Evolutionary conservation across 2,113 vertebrate species (phyloP), one percentile per base, ranked within the genome.

Genomic region (Greenwoodochromis staneri): DNA sequence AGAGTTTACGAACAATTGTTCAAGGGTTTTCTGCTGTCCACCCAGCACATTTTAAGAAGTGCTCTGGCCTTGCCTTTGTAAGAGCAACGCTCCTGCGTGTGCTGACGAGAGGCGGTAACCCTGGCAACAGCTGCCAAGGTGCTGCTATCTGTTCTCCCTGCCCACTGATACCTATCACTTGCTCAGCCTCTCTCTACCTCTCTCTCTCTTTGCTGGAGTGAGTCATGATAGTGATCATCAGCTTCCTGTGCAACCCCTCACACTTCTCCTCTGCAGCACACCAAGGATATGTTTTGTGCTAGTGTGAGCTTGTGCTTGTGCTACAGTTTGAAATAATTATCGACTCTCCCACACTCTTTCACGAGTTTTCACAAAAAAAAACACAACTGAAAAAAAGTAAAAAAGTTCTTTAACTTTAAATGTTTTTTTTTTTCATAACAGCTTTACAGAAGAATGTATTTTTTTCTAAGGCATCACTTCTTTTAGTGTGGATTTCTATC

Each of bases 91-190:
- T 88, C 47, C 57, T 90, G 80, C 82, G 57, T 88, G 90, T 82
- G 84, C 93, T 96, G 95, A 96, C 82, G 93, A 95, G 85, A 94
- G 91, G 91, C 57, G 9, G 96, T 97, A 95, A 96, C 96, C 96
- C 78, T 85, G 91, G 96, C 90, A 96, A 97, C 95, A 80, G 94
- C 92, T 90, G 87, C 85, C 49, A 88, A 89, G 91, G 90, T 88
- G 85, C 91, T 87, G 90, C 94, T 95, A 84, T 94, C 91, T 93
- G 63, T 27, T 90, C 83, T 92, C 85, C 87, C 87, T 95, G 92
- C 93, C 92, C 83, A 92, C 93, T 82, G 92, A 94, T 94, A 94
- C 91, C 91, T 81, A 87, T 84, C 21, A 14, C 80, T 85, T 10
- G 16, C 59, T 82, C 61, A 85, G 6, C 10, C 84, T 76, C 85